phyloP scores from a whole-genome alignment of 2,797 vertebrate genomes.

The Argyrosomus regius region DNA sequence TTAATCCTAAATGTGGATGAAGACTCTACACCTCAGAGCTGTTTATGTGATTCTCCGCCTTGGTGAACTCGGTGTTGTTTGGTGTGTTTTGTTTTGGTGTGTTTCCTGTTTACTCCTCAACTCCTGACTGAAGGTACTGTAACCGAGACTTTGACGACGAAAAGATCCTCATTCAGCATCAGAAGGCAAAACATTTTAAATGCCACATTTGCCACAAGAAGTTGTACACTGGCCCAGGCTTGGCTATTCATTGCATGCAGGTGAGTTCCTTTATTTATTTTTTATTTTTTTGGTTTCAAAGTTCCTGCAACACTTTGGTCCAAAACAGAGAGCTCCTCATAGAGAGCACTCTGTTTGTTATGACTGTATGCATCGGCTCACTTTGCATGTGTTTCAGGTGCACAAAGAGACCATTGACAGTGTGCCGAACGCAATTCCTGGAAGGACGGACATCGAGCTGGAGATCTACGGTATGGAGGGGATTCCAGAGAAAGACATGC shows the following conservation, averaged over 20 bases:
- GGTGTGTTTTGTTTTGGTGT: too few relatives aligned
- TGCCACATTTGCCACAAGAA: constrained; percentile 99
- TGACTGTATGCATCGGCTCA: background rate
- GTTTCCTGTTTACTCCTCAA: constrained; percentile 62
- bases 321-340: accelerated
- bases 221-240: constrained; percentile 96
- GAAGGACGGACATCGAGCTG: constrained; percentile 96
- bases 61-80: background rate
- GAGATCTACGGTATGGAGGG: constrained; percentile 99
- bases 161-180: constrained; percentile 99
- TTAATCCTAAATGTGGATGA: accelerated
- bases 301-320: background rate
- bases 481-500: constrained; percentile 99
- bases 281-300: background rate
- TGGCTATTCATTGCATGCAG: constrained; percentile 99
- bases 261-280: constrained; percentile 69
- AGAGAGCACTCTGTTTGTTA: background rate
- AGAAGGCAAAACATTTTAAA: constrained; percentile 99
- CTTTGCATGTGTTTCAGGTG: constrained; percentile 84
- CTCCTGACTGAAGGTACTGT: constrained; percentile 89
- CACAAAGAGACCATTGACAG: constrained; percentile 99
- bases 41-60: accelerated
- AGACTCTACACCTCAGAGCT: background rate
- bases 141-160: constrained; percentile 99
- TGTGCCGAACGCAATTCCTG: constrained; percentile 98